Percentiles rank a stretch among this genome's conserved stretches.
These are phyloP conservation scores for Spheniscus mendiculus DNA, from an alignment of 2,113 vertebrate genomes.

Conservation along the genomic window DNA sequence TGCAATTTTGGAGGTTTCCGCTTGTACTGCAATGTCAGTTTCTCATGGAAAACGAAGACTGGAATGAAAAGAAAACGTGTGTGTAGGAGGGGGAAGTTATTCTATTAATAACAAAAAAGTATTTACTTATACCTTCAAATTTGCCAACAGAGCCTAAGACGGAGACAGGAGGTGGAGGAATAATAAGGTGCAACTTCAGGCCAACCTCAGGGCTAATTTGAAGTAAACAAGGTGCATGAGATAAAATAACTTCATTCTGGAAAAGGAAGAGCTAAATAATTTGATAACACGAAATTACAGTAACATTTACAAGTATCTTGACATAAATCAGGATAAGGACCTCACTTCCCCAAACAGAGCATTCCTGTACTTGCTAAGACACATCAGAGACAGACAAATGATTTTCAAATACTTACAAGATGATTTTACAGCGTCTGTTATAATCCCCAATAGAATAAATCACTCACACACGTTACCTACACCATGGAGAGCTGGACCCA, in stretches of 20 bases:
- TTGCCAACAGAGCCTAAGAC: conserved; percentile 16
- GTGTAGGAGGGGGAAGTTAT: conserved; percentile 39
- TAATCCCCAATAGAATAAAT: neutral
- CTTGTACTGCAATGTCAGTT: conserved; percentile 15
- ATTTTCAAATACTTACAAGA: neutral
- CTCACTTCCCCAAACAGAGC: conserved; percentile 49
- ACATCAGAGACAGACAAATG: neutral
- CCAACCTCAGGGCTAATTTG: conserved; percentile 63
- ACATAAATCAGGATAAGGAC: conserved; percentile 56
- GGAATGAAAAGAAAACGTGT: conserved; percentile 41
- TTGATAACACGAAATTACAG: conserved; percentile 55
- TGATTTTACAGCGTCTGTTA: conserved; percentile 8
- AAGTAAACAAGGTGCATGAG: conserved; percentile 60
- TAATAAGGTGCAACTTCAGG: conserved; percentile 59
- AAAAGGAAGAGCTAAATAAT: conserved; percentile 55
- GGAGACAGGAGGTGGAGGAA: conserved; percentile 21
- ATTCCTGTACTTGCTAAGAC: conserved; percentile 39
- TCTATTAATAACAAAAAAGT: conserved; percentile 57
- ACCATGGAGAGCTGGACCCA: neutral
- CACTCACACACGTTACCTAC: neutral
- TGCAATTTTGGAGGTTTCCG: conserved; percentile 24
- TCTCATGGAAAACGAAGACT: conserved; percentile 31
- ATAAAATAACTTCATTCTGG: conserved; percentile 52
- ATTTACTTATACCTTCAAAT: conserved; percentile 43
- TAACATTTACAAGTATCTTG: conserved; percentile 20